Percentiles rank a stretch among this genome's conserved stretches.
Conservation (phyloP, 2,888 invertebrate species). For the Hypselothyrea guttata region DNA sequence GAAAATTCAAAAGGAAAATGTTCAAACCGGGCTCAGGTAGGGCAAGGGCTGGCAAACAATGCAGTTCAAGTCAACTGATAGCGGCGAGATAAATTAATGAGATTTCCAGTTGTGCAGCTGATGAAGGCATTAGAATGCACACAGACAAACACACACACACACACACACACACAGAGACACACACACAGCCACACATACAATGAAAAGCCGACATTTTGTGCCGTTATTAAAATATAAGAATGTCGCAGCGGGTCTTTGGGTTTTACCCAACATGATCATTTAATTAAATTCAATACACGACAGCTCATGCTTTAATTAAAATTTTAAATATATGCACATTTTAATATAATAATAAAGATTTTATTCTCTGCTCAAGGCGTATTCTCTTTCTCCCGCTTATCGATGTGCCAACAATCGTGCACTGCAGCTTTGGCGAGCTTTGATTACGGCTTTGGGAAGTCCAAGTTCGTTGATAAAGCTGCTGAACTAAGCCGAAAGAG, state of each 20-base stretch:
- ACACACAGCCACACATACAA: too few relatives aligned
- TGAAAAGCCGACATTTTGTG: slow-evolving; percentile 4
- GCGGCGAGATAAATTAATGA: slow-evolving; percentile 44
- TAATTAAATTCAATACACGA: slow-evolving; percentile 24
- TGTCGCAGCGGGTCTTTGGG: slow-evolving; percentile 45
- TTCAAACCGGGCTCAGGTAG: slow-evolving; percentile 19
- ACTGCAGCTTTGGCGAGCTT: slow-evolving; percentile 6
- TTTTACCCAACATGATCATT: slow-evolving; percentile 20
- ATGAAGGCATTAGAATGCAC: slow-evolving; percentile 58
- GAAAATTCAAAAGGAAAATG: slow-evolving; percentile 18
- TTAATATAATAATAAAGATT: too few relatives aligned
- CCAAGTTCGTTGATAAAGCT: too few relatives aligned
- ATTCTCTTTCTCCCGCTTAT: too few relatives aligned
- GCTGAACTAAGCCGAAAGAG: too few relatives aligned
- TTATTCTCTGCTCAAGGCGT: too few relatives aligned
- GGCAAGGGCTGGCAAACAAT: slow-evolving; percentile 28
- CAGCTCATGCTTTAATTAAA: too few relatives aligned
- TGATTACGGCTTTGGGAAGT: too few relatives aligned
- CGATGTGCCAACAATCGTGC: too few relatives aligned
- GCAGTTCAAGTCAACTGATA: slow-evolving; percentile 30
- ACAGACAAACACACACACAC: slow-evolving; percentile 21
- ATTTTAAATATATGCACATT: too few relatives aligned
- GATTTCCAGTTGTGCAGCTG: slow-evolving; percentile 48
- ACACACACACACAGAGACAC: slow-evolving; percentile 10
- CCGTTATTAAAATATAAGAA: slow-evolving; percentile 40